Evolutionary conservation across 2,888 invertebrate species (phyloP).

Genomic region (Phytoseiulus persimilis): DNA sequence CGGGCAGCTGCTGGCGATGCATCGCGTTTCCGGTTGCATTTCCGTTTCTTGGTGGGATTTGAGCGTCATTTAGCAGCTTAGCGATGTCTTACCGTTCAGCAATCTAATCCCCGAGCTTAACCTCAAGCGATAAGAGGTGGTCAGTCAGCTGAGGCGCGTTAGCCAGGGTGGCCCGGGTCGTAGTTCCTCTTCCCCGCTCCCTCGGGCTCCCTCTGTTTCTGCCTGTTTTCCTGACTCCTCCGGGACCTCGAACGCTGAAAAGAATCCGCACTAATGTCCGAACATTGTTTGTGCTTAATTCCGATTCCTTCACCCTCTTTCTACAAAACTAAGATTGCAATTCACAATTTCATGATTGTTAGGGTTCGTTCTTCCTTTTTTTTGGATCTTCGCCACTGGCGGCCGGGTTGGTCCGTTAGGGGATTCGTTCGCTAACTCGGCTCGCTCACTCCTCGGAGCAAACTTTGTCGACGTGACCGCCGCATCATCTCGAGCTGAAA

Average conservation of each 20-base stretch:
- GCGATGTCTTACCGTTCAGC: neutral
- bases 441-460: neutral
- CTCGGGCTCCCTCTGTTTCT: neutral
- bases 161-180: neutral
- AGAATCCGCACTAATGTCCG: no score
- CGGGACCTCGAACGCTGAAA: no score
- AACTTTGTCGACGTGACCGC: neutral
- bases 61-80: neutral
- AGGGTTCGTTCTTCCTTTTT: no score
- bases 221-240: no score
- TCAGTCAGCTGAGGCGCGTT: neutral
- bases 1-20: neutral
- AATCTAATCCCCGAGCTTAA: neutral
- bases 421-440: neutral
- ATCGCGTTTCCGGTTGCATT: neutral
- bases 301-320: no score
- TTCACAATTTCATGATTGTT: no score
- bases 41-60: neutral
- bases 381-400: no score
- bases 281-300: no score
- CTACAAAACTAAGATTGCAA: no score
- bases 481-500: neutral
- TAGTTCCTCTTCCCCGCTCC: neutral
- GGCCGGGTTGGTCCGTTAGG: no score
- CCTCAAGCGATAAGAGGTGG: neutral